A percentile compares a stretch with the other conserved stretches of the same genome.
phyloP scores from a whole-genome alignment of 2,113 vertebrate genomes.

The Notothenia coriiceps region DNA sequence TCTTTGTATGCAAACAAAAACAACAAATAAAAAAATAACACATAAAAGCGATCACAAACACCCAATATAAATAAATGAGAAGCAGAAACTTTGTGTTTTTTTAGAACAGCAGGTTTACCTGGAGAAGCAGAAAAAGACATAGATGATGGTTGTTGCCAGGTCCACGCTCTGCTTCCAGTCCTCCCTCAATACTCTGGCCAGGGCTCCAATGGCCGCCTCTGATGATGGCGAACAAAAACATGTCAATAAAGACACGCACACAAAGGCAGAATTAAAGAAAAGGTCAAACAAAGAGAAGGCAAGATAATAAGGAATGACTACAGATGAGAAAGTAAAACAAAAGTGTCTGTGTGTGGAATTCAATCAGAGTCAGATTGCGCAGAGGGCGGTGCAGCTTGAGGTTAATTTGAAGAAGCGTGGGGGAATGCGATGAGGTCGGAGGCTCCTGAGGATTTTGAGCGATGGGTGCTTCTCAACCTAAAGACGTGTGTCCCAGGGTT shows the following conservation, averaged over 20 bases:
- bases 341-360: constrained; percentile 21
- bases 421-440: constrained; percentile 43
- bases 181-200: constrained; percentile 93
- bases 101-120: constrained; percentile 81
- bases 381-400: constrained; percentile 16
- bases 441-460: constrained; percentile 45
- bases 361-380: constrained; percentile 1
- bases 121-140: constrained; percentile 96
- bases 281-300: background rate
- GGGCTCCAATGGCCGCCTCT: constrained; percentile 91
- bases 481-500: constrained; percentile 37
- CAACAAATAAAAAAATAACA: too few relatives aligned
- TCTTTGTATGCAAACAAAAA: too few relatives aligned
- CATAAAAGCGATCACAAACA: too few relatives aligned
- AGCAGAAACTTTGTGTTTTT: background rate
- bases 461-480: constrained; percentile 26
- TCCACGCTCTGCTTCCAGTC: constrained; percentile 96
- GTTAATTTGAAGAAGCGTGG: constrained; percentile 28
- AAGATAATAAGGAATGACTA: constrained; percentile 1
- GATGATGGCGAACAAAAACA: constrained; percentile 45
- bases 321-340: background rate
- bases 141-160: constrained; percentile 94
- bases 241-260: background rate
- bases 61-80: too few relatives aligned
- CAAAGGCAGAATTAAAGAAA: background rate